These are phyloP conservation scores for Zingel zingel DNA, from an alignment of 2,113 vertebrate genomes.

Conservation along the genomic window DNA sequence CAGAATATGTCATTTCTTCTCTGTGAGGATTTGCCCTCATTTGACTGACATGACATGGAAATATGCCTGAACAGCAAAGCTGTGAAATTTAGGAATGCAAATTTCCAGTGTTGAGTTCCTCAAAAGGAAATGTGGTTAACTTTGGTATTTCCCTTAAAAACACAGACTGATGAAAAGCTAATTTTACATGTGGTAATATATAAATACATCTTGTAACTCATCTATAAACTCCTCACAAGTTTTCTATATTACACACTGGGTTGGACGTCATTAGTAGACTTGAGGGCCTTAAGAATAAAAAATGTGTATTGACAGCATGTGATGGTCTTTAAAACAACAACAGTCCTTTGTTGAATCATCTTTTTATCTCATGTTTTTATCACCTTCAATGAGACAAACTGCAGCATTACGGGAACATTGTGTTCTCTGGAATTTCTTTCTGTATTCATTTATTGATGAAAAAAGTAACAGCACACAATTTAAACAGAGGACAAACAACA, in stretches of 20 bases:
- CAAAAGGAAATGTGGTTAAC: background rate
- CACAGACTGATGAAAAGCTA: background rate
- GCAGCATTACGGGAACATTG: background rate
- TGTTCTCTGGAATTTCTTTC: background rate
- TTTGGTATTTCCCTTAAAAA: background rate
- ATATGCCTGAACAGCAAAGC: background rate
- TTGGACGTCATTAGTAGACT: background rate
- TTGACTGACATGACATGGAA: background rate
- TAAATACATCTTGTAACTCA: background rate
- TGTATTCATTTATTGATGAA: background rate
- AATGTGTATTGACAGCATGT: background rate
- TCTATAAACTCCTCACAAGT: background rate
- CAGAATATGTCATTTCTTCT: background rate
- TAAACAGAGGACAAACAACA: background rate
- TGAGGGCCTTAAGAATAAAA: background rate
- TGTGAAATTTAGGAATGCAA: background rate
- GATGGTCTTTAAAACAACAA: background rate
- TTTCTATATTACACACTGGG: background rate
- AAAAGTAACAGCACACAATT: slow-evolving; percentile 1
- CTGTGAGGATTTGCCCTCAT: background rate
- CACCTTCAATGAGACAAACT: background rate
- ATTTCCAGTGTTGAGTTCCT: background rate
- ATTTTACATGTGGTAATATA: background rate
- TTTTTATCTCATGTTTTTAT: background rate
- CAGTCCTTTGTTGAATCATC: background rate